Base-by-base conservation (phyloP, 2,113 vertebrate species). In the Acanthochromis polyacanthus region DNA sequence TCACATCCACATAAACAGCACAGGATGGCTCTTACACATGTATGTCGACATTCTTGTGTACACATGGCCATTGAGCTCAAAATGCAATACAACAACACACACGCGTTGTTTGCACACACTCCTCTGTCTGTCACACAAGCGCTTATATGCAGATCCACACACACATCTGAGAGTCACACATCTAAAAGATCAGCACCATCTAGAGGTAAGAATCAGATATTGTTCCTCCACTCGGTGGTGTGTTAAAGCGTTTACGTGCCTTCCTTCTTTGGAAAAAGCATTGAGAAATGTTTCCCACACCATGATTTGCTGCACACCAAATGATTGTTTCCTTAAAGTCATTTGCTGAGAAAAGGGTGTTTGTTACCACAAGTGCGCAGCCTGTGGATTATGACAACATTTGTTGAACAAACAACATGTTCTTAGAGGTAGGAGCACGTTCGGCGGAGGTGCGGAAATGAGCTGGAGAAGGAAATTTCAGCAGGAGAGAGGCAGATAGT, bases 121-220 rank as follows among this genome's bases (percentile, higher is more conserved):
- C 61, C 57, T 75, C 59, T 61, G 75, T 66, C 80, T 71, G 80
- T 58, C 85, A 56, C 83, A 50, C 68, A 22, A 30, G 50, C 25
- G 67, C 62, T 55, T 59, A 32, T 56, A 58, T 62, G 48, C 48
- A 45, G 23, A 70, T 15, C 23, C 36, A 14, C 69, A 71, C 69
- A 71, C 61, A 38, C 75, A 22, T 20, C 38, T 17, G 17, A 40
- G 52, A 74, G 51, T 19, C 61, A 3, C 76, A 86, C 89, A 85
- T 72, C 80, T 93, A 89, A 92, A 92, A 95, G 95, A 93, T 94
- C 92, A 97, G 96, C 97, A 93, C 97, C 97, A 97, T 96, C 98
- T 97, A 97, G 95, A 96, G 98, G 96, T 85, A 83, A 71, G 7
- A 80, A 4, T 1, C 3, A 7, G 76, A 28, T 55, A 91, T 20